Conservation (phyloP, 2,888 invertebrate genomes). For the Drosophila infuscata region DNA sequence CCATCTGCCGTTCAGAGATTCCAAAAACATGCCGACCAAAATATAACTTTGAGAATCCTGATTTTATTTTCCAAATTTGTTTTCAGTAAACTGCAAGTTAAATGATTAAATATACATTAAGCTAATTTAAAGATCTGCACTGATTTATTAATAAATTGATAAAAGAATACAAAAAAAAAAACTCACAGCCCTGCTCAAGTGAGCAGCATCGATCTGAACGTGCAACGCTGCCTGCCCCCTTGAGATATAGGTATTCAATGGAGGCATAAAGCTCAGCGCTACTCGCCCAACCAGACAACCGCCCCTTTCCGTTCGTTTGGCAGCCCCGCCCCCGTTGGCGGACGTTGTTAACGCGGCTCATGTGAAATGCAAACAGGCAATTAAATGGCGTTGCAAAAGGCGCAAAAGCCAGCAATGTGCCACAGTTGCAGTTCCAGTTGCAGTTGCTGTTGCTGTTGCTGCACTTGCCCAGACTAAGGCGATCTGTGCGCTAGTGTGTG, state of each 20-base stretch:
- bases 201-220: conserved; percentile 11
- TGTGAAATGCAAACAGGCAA: conserved; percentile 80
- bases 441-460: conserved; percentile 69
- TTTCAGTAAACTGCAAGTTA: not conserved
- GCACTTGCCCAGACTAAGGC: conserved; percentile 68
- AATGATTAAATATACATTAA: not conserved
- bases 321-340: conserved; percentile 5
- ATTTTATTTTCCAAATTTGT: not conserved
- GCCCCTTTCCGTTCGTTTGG: conserved; percentile 24
- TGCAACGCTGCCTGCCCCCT: conserved; percentile 10
- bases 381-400: conserved; percentile 79
- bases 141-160: not conserved
- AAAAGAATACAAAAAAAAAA: conserved; percentile 1
- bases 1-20: not conserved
- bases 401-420: conserved; percentile 54
- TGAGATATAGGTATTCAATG: conserved; percentile 24
- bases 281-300: conserved; percentile 20
- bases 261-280: conserved; percentile 20
- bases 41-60: not conserved
- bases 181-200: not conserved
- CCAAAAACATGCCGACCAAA: not conserved
- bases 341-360: conserved; percentile 54
- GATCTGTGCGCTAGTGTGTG: not conserved
- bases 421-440: conserved; percentile 46
- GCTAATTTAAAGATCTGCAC: not conserved